phyloP scores from a whole-genome alignment of 1,140 invertebrate species.

The Drosophila lini region DNA sequence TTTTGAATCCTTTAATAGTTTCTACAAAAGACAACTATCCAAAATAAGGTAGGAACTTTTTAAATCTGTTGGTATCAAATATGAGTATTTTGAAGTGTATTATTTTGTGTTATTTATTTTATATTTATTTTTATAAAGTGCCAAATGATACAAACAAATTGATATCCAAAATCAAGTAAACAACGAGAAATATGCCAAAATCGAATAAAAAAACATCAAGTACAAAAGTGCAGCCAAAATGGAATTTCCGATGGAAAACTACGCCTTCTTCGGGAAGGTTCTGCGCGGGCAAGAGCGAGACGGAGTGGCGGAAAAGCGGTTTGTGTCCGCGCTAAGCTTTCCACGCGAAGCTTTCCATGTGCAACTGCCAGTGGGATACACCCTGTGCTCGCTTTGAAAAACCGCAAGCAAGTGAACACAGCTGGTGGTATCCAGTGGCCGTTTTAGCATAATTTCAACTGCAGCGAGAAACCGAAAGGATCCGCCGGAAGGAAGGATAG shows the following conservation, averaged over 20 bases:
- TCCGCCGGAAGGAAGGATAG: not conserved
- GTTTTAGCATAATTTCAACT: constrained; percentile 53
- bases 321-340: constrained; percentile 66
- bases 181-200: not conserved
- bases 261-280: constrained; percentile 6
- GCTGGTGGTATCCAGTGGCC: constrained; percentile 98
- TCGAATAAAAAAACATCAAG: not conserved
- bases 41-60: not conserved
- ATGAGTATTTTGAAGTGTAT: not conserved
- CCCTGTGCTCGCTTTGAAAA: constrained; percentile 95
- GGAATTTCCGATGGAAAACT: constrained; percentile 5
- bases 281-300: constrained; percentile 2
- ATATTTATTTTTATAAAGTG: not conserved
- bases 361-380: constrained; percentile 91
- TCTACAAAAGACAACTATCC: too few relatives aligned
- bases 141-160: not conserved
- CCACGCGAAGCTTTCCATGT: constrained; percentile 74
- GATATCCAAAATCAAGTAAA: constrained; percentile 1
- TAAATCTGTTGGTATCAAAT: too few relatives aligned
- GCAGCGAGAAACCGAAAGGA: constrained; percentile 7
- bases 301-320: constrained; percentile 24
- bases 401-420: constrained; percentile 95
- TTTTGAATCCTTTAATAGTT: too few relatives aligned
- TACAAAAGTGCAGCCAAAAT: constrained; percentile 31
- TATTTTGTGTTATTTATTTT: not conserved